These are phyloP conservation scores for Drosophila guanche DNA, from an alignment of 1,140 invertebrate species.

Conservation along the genomic window DNA sequence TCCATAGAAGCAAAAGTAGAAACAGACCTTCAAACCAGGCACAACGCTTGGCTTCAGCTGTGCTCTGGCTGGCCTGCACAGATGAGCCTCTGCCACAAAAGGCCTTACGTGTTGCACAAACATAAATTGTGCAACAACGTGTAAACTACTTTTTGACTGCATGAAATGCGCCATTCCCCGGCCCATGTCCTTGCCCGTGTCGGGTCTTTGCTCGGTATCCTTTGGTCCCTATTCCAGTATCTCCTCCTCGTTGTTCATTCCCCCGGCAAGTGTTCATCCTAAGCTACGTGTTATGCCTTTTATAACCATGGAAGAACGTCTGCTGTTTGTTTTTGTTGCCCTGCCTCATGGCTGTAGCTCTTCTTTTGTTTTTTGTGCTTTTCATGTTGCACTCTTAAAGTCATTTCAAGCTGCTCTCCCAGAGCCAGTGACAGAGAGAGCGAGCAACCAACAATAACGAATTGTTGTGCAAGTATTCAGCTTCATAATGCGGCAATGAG, in stretches of 20 bases:
- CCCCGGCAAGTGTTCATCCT: conserved; percentile 65
- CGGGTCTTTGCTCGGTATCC: conserved; percentile 8
- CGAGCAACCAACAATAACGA: conserved; percentile 12
- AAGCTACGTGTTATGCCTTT: conserved; percentile 71
- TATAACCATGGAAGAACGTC: conserved; percentile 54
- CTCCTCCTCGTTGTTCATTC: conserved; percentile 26
- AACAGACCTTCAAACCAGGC: conserved; percentile 35
- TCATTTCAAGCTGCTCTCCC: conserved; percentile 17
- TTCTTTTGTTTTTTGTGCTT: conserved; percentile 29
- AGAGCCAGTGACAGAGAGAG: conserved; percentile 9
- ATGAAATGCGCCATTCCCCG: conserved; percentile 64
- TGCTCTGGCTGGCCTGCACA: conserved; percentile 13
- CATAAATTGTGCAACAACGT: conserved; percentile 83
- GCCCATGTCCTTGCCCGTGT: conserved; percentile 47
- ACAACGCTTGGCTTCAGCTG: conserved; percentile 40
- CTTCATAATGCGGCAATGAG: conserved; percentile 34
- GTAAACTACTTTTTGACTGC: conserved; percentile 83
- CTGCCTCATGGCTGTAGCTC: conserved; percentile 23
- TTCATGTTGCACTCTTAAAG: conserved; percentile 60
- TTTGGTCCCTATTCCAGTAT: too few relatives aligned
- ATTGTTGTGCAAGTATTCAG: conserved; percentile 4
- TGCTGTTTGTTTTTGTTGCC: conserved; percentile 40
- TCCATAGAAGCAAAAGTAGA: conserved; percentile 3
- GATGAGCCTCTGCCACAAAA: conserved; percentile 62
- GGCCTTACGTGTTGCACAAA: conserved; percentile 82